Evolutionary conservation across 2,888 invertebrate species (phyloP), one percentile per base, ranked within the genome.

Genomic region (Drosophila tanythrix): DNA sequence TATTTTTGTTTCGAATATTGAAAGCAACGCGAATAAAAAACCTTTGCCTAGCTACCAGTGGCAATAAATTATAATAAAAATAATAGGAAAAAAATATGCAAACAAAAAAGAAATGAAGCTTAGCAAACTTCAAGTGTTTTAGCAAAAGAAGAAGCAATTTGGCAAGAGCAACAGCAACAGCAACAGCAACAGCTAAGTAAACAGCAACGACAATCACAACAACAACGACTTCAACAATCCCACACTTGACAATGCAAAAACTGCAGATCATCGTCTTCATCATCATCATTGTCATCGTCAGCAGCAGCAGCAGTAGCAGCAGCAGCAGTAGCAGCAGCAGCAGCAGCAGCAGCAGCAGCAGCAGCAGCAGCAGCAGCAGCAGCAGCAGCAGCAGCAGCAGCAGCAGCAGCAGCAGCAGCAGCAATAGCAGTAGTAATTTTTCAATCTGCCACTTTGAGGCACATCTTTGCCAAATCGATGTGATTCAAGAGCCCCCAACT

Each of bases 231-330:
- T 46, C 52, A 40, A 55, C 25, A 56, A 52, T 60, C 61, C 70
- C 57, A 50, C 67, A 87, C 89, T 75, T 73, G 87, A 89, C 61
- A 58, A 83, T 89, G 83, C 82, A 68, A 87, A 89, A 83, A 56
- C 56, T 83, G 83, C 85, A 60, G 68, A 83, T 83, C 89, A 83
- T 84, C 85, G 58, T 79, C 46, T 35, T 53, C 33, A 61, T 56
- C 63, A 62, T 81, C 70, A 87, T 79, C 62, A 68, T 61, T 8
- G 46, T 46, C 21, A 46, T 25, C 8, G 46, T 25, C 69, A 29
- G 4, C 68, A 29, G 6, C 40, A 46, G 35, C 62, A 62, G 21
- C 48, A 35, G 1, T 63, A 61, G 11, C 21, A 21, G 21, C 69
- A 29, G 4, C 64, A 29, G 6, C 40, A 46, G 35, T 59, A 62